phyloP scores from a whole-genome alignment of 2,113 vertebrate genomes.

The Rhadina sibilatrix region DNA sequence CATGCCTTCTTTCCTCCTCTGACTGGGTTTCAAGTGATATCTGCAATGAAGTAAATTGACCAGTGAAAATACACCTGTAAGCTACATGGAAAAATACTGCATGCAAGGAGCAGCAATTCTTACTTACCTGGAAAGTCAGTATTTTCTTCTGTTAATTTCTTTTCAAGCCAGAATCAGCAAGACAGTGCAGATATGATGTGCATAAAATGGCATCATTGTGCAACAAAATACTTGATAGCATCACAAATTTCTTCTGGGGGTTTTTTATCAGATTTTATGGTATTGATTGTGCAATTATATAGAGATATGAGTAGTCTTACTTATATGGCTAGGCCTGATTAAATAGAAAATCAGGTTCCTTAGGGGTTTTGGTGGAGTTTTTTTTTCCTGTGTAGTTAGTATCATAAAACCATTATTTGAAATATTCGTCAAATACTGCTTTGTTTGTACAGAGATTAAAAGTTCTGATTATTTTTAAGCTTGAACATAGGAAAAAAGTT shows the following conservation, averaged over 20 bases:
- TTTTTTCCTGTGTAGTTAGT: not conserved
- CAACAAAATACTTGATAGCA: not conserved
- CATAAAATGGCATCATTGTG: not conserved
- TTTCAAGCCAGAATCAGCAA: not conserved
- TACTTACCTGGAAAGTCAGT: not conserved
- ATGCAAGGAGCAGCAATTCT: not conserved
- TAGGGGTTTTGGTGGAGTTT: not conserved
- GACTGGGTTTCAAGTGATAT: not conserved
- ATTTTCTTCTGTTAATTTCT: not conserved
- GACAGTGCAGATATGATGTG: not conserved
- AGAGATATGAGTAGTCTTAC: not conserved
- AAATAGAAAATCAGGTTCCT: not conserved
- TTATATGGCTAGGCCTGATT: not conserved
- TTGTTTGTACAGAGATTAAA: not conserved
- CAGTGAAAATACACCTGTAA: not conserved
- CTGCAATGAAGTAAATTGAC: not conserved
- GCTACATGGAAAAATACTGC: not conserved
- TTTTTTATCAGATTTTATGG: not conserved
- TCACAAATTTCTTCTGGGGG: not conserved
- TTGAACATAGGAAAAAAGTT: not conserved
- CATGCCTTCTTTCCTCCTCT: not conserved
- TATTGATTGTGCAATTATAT: not conserved
- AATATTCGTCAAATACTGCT: not conserved
- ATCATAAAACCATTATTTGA: not conserved
- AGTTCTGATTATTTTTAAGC: not conserved